A percentile compares a stretch with the other conserved stretches of the same genome.
phyloP scores from a whole-genome alignment of 2,113 vertebrate genomes.

The Lepus europaeus region DNA sequence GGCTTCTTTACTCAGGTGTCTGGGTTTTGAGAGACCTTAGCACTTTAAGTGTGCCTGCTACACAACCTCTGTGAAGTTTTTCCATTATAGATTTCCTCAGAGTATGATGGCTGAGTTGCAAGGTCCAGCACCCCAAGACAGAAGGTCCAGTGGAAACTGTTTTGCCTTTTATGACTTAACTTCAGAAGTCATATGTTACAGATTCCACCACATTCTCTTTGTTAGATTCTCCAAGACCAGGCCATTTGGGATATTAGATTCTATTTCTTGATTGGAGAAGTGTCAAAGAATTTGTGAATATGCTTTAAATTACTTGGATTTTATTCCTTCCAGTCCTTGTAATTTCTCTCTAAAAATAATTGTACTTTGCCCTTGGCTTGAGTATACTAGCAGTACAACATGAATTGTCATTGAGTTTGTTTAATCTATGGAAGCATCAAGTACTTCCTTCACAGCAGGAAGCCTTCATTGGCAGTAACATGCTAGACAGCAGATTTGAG shows the following conservation, averaged over 20 bases:
- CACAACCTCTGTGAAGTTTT: neutral
- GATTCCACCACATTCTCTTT: neutral
- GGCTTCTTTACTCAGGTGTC: neutral
- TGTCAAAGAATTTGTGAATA: neutral
- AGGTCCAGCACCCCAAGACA: neutral
- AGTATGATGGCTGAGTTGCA: neutral
- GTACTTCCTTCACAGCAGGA: neutral
- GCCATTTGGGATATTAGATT: neutral
- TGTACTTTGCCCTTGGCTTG: neutral
- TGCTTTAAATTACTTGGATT: neutral
- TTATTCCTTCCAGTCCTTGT: conserved; percentile 14
- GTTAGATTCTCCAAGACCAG: neutral
- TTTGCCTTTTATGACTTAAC: neutral
- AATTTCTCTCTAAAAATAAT: neutral
- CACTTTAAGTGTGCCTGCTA: neutral
- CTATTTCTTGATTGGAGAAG: neutral
- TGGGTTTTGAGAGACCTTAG: neutral
- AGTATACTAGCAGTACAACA: neutral
- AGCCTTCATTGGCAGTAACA: neutral
- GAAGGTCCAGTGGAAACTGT: neutral
- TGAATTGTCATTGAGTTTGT: neutral
- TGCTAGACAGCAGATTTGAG: neutral
- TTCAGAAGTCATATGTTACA: neutral
- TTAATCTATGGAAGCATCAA: neutral
- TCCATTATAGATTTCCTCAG: neutral